A percentile compares a stretch with the other conserved stretches of the same genome.
Evolutionary conservation across 2,113 vertebrate genomes (phyloP).

Genomic region (Sorex araneus): DNA sequence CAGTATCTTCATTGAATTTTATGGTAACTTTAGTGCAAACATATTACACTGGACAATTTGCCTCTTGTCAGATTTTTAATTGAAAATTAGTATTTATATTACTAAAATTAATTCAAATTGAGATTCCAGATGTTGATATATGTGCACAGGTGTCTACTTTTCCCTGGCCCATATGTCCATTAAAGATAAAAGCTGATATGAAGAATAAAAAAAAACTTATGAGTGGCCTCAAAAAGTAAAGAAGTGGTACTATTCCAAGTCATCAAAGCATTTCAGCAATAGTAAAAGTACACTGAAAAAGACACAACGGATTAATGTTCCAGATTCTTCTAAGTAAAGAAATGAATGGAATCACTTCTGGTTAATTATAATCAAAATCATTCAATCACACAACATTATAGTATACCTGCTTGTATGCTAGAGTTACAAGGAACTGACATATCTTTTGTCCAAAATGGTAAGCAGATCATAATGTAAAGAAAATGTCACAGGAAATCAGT

Average conservation of each 20-base stretch:
- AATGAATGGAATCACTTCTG: background rate
- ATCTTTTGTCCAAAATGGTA: background rate
- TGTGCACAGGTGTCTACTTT: constrained; percentile 19
- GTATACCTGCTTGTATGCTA: background rate
- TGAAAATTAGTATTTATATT: constrained; percentile 61
- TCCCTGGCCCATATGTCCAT: background rate
- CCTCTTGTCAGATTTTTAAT: constrained; percentile 70
- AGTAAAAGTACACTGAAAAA: background rate
- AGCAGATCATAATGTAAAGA: background rate
- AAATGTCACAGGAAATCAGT: background rate
- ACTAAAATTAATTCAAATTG: constrained; percentile 48
- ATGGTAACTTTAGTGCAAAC: constrained; percentile 75
- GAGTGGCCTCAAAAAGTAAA: background rate
- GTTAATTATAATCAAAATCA: background rate
- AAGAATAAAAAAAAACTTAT: constrained; percentile 14
- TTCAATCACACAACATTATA: background rate
- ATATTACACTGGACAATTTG: constrained; percentile 72
- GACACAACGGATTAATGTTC: background rate
- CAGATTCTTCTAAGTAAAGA: background rate
- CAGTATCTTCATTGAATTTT: constrained; percentile 65
- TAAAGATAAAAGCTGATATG: constrained; percentile 26
- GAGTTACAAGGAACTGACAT: too few relatives aligned
- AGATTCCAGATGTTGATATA: constrained; percentile 43
- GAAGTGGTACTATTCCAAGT: background rate
- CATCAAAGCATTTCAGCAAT: background rate